These are phyloP conservation scores for Pangasius krempfi DNA, from an alignment of 2,797 vertebrate genomes.

Conservation along the genomic window DNA sequence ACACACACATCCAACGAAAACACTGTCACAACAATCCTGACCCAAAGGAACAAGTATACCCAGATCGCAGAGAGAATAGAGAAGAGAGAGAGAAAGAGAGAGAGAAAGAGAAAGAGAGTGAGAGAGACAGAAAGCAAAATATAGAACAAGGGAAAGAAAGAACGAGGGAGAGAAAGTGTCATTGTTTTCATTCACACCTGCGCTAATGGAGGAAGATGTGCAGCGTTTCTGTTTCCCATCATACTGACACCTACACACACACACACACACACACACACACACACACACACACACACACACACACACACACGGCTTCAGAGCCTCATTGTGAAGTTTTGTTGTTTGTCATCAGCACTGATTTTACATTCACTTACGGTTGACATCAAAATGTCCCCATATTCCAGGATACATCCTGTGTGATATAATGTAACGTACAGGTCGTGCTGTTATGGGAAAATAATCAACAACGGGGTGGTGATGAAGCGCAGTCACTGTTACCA, in stretches of 20 bases:
- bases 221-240: conserved; percentile 15
- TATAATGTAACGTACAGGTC: not conserved
- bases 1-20: not conserved
- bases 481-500: no score
- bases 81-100: not conserved
- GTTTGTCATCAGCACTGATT: no score
- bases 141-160: not conserved
- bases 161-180: not conserved
- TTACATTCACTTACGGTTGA: no score
- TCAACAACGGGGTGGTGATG: not conserved
- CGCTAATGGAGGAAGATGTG: conserved; percentile 34
- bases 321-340: no score
- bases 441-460: not conserved
- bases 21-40: conserved; percentile 10
- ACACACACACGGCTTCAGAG: not conserved
- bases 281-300: not conserved
- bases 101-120: not conserved
- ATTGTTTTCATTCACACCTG: conserved; percentile 33
- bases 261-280: not conserved
- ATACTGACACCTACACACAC: not conserved
- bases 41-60: not conserved
- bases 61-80: not conserved
- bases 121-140: not conserved
- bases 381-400: no score
- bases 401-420: not conserved